These are phyloP conservation scores for Rhagoletis zephyria DNA, from an alignment of 1,140 invertebrate genomes.

Conservation along the genomic window DNA sequence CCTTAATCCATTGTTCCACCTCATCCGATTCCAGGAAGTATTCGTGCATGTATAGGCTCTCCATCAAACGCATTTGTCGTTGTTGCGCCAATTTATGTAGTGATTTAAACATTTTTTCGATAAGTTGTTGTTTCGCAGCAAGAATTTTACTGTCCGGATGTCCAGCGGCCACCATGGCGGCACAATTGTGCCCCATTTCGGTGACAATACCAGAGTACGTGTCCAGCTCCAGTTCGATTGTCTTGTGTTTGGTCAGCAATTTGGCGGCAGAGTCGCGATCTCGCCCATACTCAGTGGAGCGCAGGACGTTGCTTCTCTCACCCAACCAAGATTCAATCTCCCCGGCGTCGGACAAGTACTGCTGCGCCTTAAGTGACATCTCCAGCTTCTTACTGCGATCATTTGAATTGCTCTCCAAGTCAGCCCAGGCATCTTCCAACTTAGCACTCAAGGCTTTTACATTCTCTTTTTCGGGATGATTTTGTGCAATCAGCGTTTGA, in stretches of 20 bases:
- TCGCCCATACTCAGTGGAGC: conserved; percentile 87
- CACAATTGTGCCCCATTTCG: conserved; percentile 91
- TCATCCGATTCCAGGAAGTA: conserved; percentile 93
- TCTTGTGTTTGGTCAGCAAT: conserved; percentile 92
- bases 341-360: conserved; percentile 90
- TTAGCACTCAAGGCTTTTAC: conserved; percentile 80
- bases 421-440: conserved; percentile 80
- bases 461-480: conserved; percentile 84
- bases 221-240: conserved; percentile 92
- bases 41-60: conserved; percentile 92
- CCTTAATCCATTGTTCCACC: conserved; percentile 94
- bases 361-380: conserved; percentile 88
- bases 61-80: conserved; percentile 88
- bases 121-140: conserved; percentile 82
- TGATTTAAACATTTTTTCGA: conserved; percentile 85
- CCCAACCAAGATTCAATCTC: conserved; percentile 95
- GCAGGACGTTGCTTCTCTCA: conserved; percentile 87
- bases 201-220: conserved; percentile 92
- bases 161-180: conserved; percentile 82
- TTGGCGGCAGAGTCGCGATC: conserved; percentile 92
- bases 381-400: conserved; percentile 86
- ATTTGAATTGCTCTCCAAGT: conserved; percentile 80
- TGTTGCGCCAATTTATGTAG: conserved; percentile 86
- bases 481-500: conserved; percentile 79
- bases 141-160: conserved; percentile 88